Evolutionary conservation across 1,140 invertebrate species (phyloP).

Genomic region (Kradibia gibbosae): DNA sequence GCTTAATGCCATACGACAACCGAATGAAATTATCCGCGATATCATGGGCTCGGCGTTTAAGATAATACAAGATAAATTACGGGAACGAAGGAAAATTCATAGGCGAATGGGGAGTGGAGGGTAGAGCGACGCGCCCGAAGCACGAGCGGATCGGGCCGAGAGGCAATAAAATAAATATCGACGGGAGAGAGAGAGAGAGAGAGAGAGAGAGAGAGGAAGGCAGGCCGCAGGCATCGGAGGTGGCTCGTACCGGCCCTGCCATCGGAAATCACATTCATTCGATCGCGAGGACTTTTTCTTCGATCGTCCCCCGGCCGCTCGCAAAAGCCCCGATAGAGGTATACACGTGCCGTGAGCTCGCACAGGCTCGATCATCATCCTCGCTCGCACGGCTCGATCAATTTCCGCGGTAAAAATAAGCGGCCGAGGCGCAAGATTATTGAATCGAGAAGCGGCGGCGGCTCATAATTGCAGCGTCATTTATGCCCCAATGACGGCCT

Average conservation of each 20-base stretch:
- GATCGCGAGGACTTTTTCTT: not conserved
- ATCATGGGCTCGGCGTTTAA: too few relatives aligned
- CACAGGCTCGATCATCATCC: slow-evolving; percentile 8
- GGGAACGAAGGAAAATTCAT: too few relatives aligned
- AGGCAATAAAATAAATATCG: not conserved
- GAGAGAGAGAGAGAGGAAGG: too few relatives aligned
- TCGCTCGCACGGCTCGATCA: not conserved
- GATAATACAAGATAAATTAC: too few relatives aligned
- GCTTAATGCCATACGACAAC: too few relatives aligned
- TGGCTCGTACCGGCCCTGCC: not conserved
- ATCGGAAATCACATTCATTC: not conserved
- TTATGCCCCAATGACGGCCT: slow-evolving; percentile 17
- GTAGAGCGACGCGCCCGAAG: too few relatives aligned
- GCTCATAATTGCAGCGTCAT: slow-evolving; percentile 37
- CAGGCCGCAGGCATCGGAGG: too few relatives aligned
- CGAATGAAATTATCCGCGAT: too few relatives aligned
- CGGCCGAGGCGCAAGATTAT: slow-evolving; percentile 14
- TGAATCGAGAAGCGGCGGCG: not conserved
- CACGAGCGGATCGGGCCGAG: not conserved
- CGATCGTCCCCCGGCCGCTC: not conserved
- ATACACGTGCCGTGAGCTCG: not conserved
- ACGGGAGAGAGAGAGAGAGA: not conserved
- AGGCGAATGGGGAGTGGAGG: too few relatives aligned
- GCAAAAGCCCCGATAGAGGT: not conserved
- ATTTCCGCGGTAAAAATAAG: not conserved